Evolutionary conservation across 2,888 invertebrate species (phyloP).

Genomic region (Seira sanloemensis): DNA sequence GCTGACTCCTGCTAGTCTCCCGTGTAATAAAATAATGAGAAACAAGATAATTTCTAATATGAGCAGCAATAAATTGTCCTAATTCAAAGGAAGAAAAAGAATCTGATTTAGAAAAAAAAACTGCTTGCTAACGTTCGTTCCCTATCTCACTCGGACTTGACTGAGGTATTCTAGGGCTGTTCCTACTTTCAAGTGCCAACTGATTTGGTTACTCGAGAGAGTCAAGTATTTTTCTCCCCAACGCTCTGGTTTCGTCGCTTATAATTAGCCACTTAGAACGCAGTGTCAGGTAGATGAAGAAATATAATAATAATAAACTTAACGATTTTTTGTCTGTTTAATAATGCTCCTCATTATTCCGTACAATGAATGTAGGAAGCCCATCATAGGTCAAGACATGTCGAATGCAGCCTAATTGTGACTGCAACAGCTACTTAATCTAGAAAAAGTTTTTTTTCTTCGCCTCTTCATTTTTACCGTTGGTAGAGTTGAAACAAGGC

Average conservation of each 20-base stretch:
- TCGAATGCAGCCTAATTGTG: neutral
- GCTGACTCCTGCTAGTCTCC: slow-evolving; percentile 46
- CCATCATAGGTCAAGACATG: neutral
- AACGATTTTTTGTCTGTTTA: neutral
- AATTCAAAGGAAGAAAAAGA: slow-evolving; percentile 17
- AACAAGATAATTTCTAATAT: slow-evolving; percentile 51
- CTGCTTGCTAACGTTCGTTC: neutral
- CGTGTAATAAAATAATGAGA: slow-evolving; percentile 45
- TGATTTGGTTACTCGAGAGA: too few species aligned
- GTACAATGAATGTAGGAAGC: neutral
- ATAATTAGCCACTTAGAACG: slow-evolving; percentile 4
- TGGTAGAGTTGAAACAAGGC: neutral
- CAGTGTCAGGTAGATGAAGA: slow-evolving; percentile 16
- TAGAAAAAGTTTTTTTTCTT: neutral
- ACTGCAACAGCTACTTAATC: neutral
- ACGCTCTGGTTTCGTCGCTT: neutral
- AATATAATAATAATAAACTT: slow-evolving; percentile 16
- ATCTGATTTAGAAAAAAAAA: too few species aligned
- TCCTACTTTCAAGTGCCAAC: neutral
- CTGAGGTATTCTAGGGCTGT: neutral
- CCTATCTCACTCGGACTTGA: too few species aligned
- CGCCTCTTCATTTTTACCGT: neutral
- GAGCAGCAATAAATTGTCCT: slow-evolving; percentile 35
- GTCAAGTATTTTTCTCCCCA: too few species aligned
- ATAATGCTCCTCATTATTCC: neutral